Percentiles rank a stretch among this genome's conserved stretches.
Evolutionary conservation across 2,797 vertebrate species (phyloP).

Genomic region (Valencia hispanica): DNA sequence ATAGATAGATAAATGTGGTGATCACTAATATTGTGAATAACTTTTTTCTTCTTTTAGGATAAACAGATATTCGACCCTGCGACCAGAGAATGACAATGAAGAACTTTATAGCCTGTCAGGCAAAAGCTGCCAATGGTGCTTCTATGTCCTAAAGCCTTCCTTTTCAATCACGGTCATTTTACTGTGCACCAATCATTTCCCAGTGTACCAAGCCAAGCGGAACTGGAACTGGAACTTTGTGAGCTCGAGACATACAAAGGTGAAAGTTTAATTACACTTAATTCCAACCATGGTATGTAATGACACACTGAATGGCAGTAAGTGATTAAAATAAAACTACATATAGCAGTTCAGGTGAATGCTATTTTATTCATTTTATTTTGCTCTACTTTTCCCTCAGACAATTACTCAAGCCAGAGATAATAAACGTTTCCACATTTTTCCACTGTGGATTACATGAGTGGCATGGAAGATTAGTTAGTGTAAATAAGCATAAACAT

Average conservation of each 20-base stretch:
- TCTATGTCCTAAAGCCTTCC: background rate
- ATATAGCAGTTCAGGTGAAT: background rate
- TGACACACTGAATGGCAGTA: background rate
- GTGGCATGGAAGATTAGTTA: background rate
- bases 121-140: background rate
- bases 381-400: background rate
- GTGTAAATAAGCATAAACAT: background rate
- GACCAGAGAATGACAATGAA: background rate
- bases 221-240: background rate
- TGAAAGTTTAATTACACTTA: background rate
- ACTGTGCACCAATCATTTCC: slow-evolving; percentile 1
- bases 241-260: background rate
- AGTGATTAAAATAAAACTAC: background rate
- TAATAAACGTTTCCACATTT: no score
- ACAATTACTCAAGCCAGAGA: background rate
- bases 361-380: background rate
- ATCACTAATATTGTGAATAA: background rate
- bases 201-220: background rate
- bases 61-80: background rate
- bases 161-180: slow-evolving; percentile 1
- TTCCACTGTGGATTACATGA: background rate
- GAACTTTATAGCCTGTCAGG: background rate
- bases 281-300: background rate
- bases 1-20: background rate
- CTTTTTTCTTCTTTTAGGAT: background rate